phyloP scores from a whole-genome alignment of 2,113 vertebrate genomes.

The Egretta garzetta region DNA sequence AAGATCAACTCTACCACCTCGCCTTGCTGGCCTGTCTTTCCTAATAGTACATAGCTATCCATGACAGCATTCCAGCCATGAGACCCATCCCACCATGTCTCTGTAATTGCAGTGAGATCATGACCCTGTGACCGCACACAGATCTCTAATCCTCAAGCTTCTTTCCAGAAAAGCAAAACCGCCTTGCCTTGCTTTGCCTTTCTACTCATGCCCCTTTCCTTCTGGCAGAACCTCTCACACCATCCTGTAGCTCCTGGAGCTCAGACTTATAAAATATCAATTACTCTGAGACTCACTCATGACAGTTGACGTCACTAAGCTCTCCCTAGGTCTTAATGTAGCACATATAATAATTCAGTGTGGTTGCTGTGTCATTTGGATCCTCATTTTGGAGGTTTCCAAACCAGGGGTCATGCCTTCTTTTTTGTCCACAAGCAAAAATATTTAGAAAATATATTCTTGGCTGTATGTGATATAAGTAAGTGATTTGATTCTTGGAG shows the following conservation, averaged over 20 bases:
- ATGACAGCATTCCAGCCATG: too few relatives aligned
- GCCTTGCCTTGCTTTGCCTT: not conserved
- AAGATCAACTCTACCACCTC: too few relatives aligned
- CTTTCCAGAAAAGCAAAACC: not conserved
- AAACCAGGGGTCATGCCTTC: not conserved
- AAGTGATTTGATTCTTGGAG: not conserved
- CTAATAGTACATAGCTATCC: too few relatives aligned
- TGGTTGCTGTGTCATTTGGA: not conserved
- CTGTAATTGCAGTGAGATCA: too few relatives aligned
- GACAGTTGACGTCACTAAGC: not conserved
- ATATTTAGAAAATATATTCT: not conserved
- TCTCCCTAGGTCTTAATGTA: not conserved
- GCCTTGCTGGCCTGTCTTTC: too few relatives aligned
- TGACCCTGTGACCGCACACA: too few relatives aligned
- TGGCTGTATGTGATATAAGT: not conserved
- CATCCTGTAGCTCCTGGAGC: not conserved
- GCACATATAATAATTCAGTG: not conserved
- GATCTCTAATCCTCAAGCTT: not conserved
- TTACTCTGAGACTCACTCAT: fast-evolving
- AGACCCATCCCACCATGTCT: too few relatives aligned
- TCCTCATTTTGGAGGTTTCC: not conserved
- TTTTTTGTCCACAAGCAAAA: not conserved
- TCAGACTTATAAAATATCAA: not conserved
- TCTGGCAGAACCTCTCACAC: not conserved
- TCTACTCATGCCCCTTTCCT: fast-evolving